Percentiles rank a stretch among this genome's conserved stretches.
Conservation (phyloP, 2,797 vertebrate species). For the Lagodon rhomboides region DNA sequence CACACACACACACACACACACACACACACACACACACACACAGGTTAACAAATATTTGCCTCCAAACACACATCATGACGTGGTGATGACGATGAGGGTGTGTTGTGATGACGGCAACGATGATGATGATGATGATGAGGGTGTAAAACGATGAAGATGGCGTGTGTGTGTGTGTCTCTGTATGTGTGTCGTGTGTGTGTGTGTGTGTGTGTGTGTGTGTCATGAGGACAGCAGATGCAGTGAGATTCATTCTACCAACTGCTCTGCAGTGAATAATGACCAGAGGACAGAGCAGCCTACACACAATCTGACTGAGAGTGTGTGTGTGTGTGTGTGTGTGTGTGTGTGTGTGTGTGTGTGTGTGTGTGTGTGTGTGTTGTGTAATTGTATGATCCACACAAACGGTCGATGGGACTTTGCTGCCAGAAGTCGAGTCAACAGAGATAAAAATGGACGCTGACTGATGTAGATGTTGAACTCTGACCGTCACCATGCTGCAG, state of each 20-base stretch:
- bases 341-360: background rate
- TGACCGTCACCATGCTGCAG: no score
- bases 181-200: no score
- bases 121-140: background rate
- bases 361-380: slow-evolving; percentile 9
- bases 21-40: slow-evolving; percentile 23
- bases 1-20: background rate
- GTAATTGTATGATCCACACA: background rate
- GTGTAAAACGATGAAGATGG: no score
- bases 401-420: background rate
- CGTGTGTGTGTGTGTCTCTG: no score
- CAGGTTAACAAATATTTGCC: background rate
- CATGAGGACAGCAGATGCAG: slow-evolving; percentile 39
- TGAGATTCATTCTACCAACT: slow-evolving; percentile 41
- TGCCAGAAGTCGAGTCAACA: slow-evolving; percentile 33
- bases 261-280: slow-evolving; percentile 50
- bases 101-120: no score
- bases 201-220: background rate
- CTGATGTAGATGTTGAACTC: background rate
- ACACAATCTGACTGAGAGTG: slow-evolving; percentile 38
- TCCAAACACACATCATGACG: background rate
- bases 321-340: background rate
- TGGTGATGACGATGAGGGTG: background rate
- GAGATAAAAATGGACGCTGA: slow-evolving; percentile 9
- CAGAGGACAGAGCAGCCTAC: slow-evolving; percentile 49